Percentiles rank a stretch among this genome's conserved stretches.
phyloP scores from a whole-genome alignment of 2,113 vertebrate species.

The Chascanopsetta lugubris region DNA sequence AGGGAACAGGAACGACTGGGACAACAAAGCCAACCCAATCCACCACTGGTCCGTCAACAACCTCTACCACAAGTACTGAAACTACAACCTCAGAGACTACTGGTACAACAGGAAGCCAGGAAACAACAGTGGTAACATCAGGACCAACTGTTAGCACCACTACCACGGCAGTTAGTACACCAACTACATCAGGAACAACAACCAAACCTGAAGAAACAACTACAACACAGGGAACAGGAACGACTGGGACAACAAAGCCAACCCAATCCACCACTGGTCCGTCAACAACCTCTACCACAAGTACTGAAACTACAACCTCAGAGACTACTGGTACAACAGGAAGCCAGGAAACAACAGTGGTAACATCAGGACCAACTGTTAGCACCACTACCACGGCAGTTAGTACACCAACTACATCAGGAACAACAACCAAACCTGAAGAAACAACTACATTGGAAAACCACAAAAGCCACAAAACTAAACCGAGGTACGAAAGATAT shows the following conservation, averaged over 20 bases:
- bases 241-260: not conserved
- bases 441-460: not conserved
- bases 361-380: not conserved
- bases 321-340: not conserved
- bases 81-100: not conserved
- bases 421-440: not conserved
- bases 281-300: conserved; percentile 12
- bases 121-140: not conserved
- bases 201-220: not conserved
- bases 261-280: not conserved
- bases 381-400: not conserved
- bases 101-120: not conserved
- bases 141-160: not conserved
- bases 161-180: not conserved
- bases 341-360: conserved; percentile 1
- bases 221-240: not conserved
- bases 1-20: too few relatives aligned
- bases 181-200: not conserved
- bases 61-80: conserved; percentile 4
- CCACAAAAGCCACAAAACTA: not conserved
- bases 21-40: not conserved
- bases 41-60: conserved; percentile 13
- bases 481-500: not conserved
- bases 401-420: not conserved
- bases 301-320: conserved; percentile 1